Evolutionary conservation across 1,140 invertebrate species (phyloP), one percentile per base, ranked within the genome.

Genomic region (Homarus americanus): DNA sequence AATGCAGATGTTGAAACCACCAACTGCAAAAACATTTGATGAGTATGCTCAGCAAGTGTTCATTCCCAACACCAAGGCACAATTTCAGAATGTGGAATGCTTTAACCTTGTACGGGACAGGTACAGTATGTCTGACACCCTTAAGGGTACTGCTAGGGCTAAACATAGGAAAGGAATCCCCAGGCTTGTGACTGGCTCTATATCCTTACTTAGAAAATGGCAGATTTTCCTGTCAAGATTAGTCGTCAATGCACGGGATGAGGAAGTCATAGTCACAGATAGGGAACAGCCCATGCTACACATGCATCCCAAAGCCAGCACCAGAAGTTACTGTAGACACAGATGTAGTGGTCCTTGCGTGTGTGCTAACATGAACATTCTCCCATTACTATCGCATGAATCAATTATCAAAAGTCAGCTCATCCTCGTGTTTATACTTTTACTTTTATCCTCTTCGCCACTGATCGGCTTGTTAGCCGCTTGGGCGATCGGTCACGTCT

Each of bases 31-130:
- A 17, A 32, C 78, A 44, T n/a, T 41, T 38, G 10, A 17, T 10
- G 28, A 80, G 32, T 80, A 75, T 36, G 34, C 34, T 12, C 24
- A 20, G 34, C 20, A 20, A 28, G 72, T 75, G 34, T 36, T 36
- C 72, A 80, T 44, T 44, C 41, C 78, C 7, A 34, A 80, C 20
- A 24, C 38, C 38, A 36, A 40, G 38, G 9, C 32, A 80, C 78
- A 80, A 15, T 41, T 80, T 28, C 9, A 44, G 38, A 12, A 38
- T 80, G 9, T 15, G 38, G 15, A 15, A 15, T 36, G 78, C 9
- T 28, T 80, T 80, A 36, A 44, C 78, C 41, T 80, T 10, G 78
- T 80, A 44, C 38, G 41, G 41, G 78, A 80, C 32, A 15, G 78
- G 15, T 80, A 80, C n/a, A n/a, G n/a, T n/a, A n/a, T n/a, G n/a